Percentiles rank a stretch among this genome's conserved stretches.
Evolutionary conservation across 2,888 invertebrate genomes (phyloP).

Genomic region (Herminia tarsipennalis): DNA sequence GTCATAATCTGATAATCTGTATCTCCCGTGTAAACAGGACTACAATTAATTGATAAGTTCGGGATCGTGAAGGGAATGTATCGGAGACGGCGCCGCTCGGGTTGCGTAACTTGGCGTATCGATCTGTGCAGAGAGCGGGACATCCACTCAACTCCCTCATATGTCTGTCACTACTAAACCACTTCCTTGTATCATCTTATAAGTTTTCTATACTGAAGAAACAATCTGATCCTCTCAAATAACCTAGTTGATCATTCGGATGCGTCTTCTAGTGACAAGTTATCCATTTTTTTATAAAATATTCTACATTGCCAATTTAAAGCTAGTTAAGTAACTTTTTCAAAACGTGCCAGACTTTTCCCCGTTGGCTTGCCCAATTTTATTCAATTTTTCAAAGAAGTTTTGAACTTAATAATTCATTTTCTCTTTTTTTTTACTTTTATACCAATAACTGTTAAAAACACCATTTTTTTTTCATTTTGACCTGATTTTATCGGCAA

Average conservation of each 20-base stretch:
- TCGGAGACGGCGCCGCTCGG: constrained; percentile 69
- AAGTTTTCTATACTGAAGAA: constrained; percentile 12
- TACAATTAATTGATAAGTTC: constrained; percentile 24
- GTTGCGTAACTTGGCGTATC: constrained; percentile 83
- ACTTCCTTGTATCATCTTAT: constrained; percentile 47
- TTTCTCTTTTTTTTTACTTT: too few relatives aligned
- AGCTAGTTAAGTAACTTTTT: too few relatives aligned
- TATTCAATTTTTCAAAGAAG: too few relatives aligned
- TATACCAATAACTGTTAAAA: too few relatives aligned
- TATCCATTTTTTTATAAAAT: too few relatives aligned
- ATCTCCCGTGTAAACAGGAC: constrained; percentile 14
- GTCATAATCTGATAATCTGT: constrained; percentile 14
- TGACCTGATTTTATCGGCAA: too few relatives aligned
- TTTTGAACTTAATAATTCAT: too few relatives aligned
- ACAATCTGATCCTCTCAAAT: background rate
- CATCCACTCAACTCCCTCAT: constrained; percentile 62
- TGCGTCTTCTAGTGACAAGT: background rate
- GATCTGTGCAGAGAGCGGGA: constrained; percentile 76
- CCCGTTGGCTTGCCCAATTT: too few relatives aligned
- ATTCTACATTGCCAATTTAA: too few relatives aligned
- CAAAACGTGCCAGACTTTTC: too few relatives aligned
- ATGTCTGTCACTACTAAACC: constrained; percentile 52
- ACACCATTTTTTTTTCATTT: too few relatives aligned
- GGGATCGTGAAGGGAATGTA: constrained; percentile 43
- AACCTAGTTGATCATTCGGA: background rate